Evolutionary conservation across 1,140 invertebrate genomes (phyloP).

Genomic region (Stegodyphus dumicola): DNA sequence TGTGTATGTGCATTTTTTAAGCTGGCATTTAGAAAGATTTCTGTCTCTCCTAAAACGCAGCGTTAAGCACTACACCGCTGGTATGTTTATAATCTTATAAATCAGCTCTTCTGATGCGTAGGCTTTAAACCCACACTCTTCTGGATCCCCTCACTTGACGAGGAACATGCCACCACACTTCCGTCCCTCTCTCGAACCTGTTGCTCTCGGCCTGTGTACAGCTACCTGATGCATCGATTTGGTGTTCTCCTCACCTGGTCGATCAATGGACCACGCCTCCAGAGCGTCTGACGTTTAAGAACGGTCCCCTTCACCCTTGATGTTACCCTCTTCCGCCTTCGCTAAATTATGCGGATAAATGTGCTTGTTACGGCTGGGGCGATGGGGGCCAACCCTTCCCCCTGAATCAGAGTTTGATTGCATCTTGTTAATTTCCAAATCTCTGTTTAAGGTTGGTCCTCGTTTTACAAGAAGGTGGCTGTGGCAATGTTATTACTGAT

Average conservation of each 20-base stretch:
- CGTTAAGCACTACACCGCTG: too few species aligned
- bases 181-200: constrained; percentile 22
- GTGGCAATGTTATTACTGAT: too few species aligned
- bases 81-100: too few species aligned
- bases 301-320: background rate
- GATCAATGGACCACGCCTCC: constrained; percentile 40
- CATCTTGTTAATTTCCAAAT: too few species aligned
- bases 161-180: background rate
- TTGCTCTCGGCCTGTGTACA: constrained; percentile 31
- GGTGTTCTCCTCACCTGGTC: constrained; percentile 35
- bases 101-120: too few species aligned
- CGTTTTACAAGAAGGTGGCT: too few species aligned
- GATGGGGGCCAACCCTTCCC: background rate
- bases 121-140: background rate
- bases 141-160: background rate
- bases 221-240: constrained; percentile 57
- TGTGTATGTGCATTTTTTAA: too few species aligned
- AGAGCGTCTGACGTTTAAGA: constrained; percentile 17
- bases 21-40: too few species aligned
- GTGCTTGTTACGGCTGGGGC: constrained; percentile 7
- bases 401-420: too few species aligned
- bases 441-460: too few species aligned
- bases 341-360: constrained; percentile 51
- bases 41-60: too few species aligned
- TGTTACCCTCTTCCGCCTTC: background rate